Base-by-base conservation (phyloP, 2,797 vertebrate species). In the Chaunax sp. region DNA sequence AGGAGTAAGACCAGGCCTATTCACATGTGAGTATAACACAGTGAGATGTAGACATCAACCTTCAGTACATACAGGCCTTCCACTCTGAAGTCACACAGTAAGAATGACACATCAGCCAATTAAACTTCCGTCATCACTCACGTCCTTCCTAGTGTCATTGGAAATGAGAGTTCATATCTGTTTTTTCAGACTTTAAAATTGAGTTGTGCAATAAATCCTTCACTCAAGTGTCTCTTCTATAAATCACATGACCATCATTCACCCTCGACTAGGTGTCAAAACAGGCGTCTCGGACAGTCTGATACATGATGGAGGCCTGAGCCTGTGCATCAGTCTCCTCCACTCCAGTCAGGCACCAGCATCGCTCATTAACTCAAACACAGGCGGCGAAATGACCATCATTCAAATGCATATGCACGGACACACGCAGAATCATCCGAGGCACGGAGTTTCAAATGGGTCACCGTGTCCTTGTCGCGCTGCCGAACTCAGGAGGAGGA, bases 381-480 rank as follows among this genome's bases (percentile, higher is more conserved):
- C 44, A 5, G 56, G 7, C 18, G 28, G 10, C 52, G 69, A 60
- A 64, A 71, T 7, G 8, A 58, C 37, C 79, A 83, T 80, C 83
- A 55, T 19, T 77, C 74, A 73, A 33, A 64, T 0, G 28, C 60
- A 20, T 57, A 28, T 6, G 25, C 52, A 43, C 43, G 40, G 53
- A 63, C 64, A 30, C 52, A 47, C n/a, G 2, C 67, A 3, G 11
- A 46, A 45, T 59, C 9, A 50, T 72, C 53, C 3, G 3, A 67
- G 56, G 61, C 50, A n/a, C 47, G 54, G 30, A 56, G 65, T 67
- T 80, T 78, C 28, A 77, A 73, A 83, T 28, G 68, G 87, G 87
- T 89, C 87, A 75, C 47, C 2, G 38, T 85, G 90, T 84, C 90
- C 92, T 91, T 90, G 85, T 76, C 69, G 76, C 7, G 57, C 69